A percentile compares a stretch with the other conserved stretches of the same genome.
Conservation (phyloP, 2,113 vertebrate species). For the Oophaga pumilio region DNA sequence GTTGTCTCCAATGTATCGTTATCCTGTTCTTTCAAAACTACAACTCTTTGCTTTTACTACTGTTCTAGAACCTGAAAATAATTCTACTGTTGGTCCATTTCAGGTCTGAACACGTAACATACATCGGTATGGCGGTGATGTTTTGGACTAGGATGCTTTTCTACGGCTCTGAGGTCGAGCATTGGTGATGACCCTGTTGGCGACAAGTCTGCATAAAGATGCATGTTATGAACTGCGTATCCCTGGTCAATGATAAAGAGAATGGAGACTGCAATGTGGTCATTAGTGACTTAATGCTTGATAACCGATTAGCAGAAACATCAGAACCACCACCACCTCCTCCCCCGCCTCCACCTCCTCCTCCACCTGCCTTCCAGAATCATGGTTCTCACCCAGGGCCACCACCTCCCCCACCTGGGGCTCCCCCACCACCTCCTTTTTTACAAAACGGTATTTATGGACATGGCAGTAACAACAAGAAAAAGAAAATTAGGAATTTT, state of each 20-base stretch:
- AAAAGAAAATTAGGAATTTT: slow-evolving; percentile 89
- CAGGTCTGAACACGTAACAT: slow-evolving; percentile 64
- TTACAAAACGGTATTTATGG: slow-evolving; percentile 62
- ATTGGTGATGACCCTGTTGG: slow-evolving; percentile 66
- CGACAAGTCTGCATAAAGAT: slow-evolving; percentile 72
- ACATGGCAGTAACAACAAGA: slow-evolving; percentile 77
- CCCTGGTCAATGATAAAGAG: slow-evolving; percentile 81
- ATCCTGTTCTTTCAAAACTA: not conserved
- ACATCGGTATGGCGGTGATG: slow-evolving; percentile 43
- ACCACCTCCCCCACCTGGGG: slow-evolving; percentile 63
- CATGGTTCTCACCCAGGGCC: slow-evolving; percentile 21
- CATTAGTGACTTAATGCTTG: slow-evolving; percentile 73
- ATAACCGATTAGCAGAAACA: slow-evolving; percentile 60
- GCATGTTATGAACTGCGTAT: slow-evolving; percentile 92
- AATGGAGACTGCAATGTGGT: slow-evolving; percentile 74
- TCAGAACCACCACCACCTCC: slow-evolving; percentile 60
- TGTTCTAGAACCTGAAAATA: not conserved
- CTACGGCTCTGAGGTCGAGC: slow-evolving; percentile 55
- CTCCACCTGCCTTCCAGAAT: slow-evolving; percentile 42
- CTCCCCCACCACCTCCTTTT: slow-evolving; percentile 68
- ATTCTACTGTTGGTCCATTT: not conserved
- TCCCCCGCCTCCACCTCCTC: slow-evolving; percentile 51
- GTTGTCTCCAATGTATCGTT: not conserved
- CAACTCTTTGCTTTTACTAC: not conserved
- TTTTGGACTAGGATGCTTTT: slow-evolving; percentile 37